Base-by-base conservation (phyloP, 2,888 invertebrate genomes). In the Oscheius sp. region DNA sequence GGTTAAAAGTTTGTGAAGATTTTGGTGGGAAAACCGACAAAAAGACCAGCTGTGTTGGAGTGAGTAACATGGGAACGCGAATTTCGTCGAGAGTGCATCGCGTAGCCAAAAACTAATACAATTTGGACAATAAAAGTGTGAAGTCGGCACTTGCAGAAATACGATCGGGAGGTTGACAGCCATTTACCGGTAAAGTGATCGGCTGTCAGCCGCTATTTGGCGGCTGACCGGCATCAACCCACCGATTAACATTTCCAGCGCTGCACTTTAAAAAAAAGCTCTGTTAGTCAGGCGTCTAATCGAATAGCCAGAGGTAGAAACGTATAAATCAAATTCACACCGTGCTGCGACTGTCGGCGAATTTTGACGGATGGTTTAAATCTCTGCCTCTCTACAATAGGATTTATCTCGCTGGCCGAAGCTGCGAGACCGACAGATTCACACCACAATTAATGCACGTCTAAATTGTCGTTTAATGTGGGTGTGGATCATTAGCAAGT, bases 171-270 rank as follows among this genome's bases (percentile, higher is more conserved):
- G n/a, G n/a, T n/a, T n/a, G n/a, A n/a, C n/a, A n/a, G 50, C 50
- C 50, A 50, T 50, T 56, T 56, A 56, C 56, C 36, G 56, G 36
- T 56, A 54, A 54, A 54, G 54, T 36, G 54, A 56, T 56, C 56
- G 56, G 56, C 56, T 56, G 56, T 56, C 56, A 56, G 17, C 26
- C 14, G 56, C 9, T 24, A 56, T 56, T 56, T 36, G 56, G 26
- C 50, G 50, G 20, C 26, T 50, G 20, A 26, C 22, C 26, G 50
- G n/a, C n/a, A n/a, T n/a, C n/a, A n/a, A n/a, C n/a, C n/a, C n/a
- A n/a, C n/a, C n/a, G n/a, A n/a, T n/a, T n/a, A n/a, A n/a, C n/a
- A n/a, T n/a, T n/a, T n/a, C n/a, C n/a, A n/a, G n/a, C n/a, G n/a
- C n/a, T n/a, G n/a, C n/a, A n/a, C n/a, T n/a, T n/a, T n/a, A n/a